Evolutionary conservation across 2,888 invertebrate species (phyloP), one percentile per base, ranked within the genome.

Genomic region (Zeuzera pyrina): DNA sequence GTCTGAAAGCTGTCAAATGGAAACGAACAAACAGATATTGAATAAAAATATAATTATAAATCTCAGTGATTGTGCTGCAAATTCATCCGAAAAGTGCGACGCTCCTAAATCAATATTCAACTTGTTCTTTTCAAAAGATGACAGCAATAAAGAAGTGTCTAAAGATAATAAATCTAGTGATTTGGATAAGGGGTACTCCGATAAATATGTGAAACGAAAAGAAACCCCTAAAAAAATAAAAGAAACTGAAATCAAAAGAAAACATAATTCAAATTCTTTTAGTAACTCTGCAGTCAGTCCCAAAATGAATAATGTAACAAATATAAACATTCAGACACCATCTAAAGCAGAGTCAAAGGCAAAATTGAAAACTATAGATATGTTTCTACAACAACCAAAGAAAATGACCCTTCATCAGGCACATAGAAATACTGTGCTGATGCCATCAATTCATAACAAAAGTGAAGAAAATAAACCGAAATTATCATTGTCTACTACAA

Each of bases 131-230:
- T 44, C 57, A 21, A 65, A 56, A 47, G 52, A 52, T 23, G 45
- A 49, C 12, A 49, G 31, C 28, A 42, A 29, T 12, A 57, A 56
- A 38, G 55, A 62, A 16, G 22, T 42, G 30, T 44, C 53, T 35
- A 69, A 61, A 43, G 62, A 65, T 34, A 42, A 26, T 34, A 65
- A 60, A 46, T 57, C 53, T 36, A 58, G 59, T 22, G 35, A 43
- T 21, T 37, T 42, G 38, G 57, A 67, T 28, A 77, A 70, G 52
- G 47, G 38, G 28, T 69, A 65, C 44, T 69, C 70, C 37, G 73
- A 78, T 24, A 81, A 78, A 46, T 72, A 73, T 63, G 73, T 72
- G 2, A 81, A 70, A 43, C 61, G 76, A 41, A 81, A 77, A 76
- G 67, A 70, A 47, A 31, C 51, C 29, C 39, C 48, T 11, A 67